Evolutionary conservation across 92 coral and sea anemone genomes (phyloP), one percentile per base, ranked within the genome.

Genomic region (Umimayanthus kanabou): DNA sequence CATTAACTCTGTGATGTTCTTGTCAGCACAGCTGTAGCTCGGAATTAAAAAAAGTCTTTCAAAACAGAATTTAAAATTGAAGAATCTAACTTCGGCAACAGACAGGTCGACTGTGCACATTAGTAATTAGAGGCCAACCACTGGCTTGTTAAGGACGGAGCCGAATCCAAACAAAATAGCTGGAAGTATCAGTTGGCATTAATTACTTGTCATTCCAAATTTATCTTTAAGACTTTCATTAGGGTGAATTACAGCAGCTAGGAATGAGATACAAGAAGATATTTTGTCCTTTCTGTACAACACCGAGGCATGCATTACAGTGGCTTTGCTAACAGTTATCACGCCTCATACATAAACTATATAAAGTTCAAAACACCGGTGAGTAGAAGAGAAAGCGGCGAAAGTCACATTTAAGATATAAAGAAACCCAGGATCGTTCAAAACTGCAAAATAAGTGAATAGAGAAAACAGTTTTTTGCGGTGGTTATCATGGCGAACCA

Each of bases 1-100:
- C 93, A 91, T 92, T 95, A 95, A 95, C 92, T 95, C 93, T 73
- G 79, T 90, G 89, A 88, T 86, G 92, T 93, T 85, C 92, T 50
- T 85, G 95, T 93, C 80, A 93, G 93, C 90, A 95, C 98, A 95
- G 96, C 98, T 95, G 98, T 82, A 85, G 83, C 66, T 69, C 53
- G 72, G 85, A 89, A 86, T 90, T 80, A 67, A 88, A 88, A 80
- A 25, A 85, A 70, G 70, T 30, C 64, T 55, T 71, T 39, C 43
- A 77, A 85, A 84, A 79, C 55, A 73, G 78, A 91, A 73, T 76
- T 77, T 79, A 84, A 90, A 86, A 73, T 80, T 73, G 90, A 82
- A 65, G 73, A 50, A 75, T 74, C 86, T 87, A 79, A 58, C 73
- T 37, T 22, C 73, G 67, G 89, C 89, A 90, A 90, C 81, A 33